Evolutionary conservation across 1,140 invertebrate genomes (phyloP).

Genomic region (Trichogramma pretiosum): DNA sequence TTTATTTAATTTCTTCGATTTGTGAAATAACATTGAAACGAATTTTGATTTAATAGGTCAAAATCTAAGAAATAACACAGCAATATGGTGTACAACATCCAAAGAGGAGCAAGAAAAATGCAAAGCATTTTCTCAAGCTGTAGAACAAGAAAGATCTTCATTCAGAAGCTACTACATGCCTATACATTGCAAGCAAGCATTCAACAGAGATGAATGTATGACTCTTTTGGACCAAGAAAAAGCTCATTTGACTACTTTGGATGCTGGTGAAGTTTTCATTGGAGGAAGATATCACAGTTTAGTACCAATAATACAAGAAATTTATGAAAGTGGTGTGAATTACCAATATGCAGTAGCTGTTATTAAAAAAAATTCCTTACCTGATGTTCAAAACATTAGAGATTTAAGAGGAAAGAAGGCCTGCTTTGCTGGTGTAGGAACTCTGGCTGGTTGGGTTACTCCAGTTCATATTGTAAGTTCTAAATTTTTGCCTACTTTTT

Average conservation of each 20-base stretch:
- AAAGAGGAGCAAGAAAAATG: conserved; percentile 68
- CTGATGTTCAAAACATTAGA: conserved; percentile 54
- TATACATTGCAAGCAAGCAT: conserved; percentile 58
- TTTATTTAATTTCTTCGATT: not conserved
- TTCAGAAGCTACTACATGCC: conserved; percentile 57
- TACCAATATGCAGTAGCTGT: conserved; percentile 81
- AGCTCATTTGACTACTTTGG: conserved; percentile 78
- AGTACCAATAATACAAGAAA: conserved; percentile 79
- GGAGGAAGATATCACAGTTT: conserved; percentile 87
- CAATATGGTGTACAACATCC: conserved; percentile 69
- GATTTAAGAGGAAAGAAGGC: conserved; percentile 68
- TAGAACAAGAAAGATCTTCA: conserved; percentile 53
- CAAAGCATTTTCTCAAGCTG: conserved; percentile 56
- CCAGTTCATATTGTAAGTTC: conserved; percentile 57
- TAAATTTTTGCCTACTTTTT: not conserved
- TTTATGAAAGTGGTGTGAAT: conserved; percentile 49
- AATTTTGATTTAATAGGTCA: conserved; percentile 24
- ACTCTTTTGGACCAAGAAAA: conserved; percentile 61
- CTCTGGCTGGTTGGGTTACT: conserved; percentile 85
- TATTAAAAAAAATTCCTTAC: conserved; percentile 58
- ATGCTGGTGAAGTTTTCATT: conserved; percentile 88
- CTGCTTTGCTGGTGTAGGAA: conserved; percentile 86
- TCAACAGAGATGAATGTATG: conserved; percentile 78
- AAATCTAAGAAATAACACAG: conserved; percentile 30
- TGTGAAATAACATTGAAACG: not conserved